phyloP scores from a whole-genome alignment of 2,797 vertebrate species.

The Eurystomus glaucurus region DNA sequence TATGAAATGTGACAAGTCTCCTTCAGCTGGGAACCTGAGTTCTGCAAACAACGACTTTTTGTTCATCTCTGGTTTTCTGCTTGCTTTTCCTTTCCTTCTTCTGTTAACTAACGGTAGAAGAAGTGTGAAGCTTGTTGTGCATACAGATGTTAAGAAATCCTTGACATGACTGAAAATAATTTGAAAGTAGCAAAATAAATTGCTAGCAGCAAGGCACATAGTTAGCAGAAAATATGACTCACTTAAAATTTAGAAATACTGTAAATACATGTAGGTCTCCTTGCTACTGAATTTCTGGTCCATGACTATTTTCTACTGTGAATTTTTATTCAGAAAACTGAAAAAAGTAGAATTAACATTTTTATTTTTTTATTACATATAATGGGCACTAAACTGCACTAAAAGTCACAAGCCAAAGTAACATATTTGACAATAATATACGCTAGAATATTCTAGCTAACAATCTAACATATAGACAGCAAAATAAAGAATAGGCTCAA shows the following conservation, averaged over 20 bases:
- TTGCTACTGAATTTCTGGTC: not conserved
- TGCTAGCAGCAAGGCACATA: not conserved
- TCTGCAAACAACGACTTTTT: not conserved
- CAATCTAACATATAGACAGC: not conserved
- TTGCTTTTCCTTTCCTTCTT: not conserved
- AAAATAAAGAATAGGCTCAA: not conserved
- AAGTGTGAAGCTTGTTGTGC: not conserved
- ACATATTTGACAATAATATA: not conserved
- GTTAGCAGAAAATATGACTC: conserved; percentile 34
- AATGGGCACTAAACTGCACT: not conserved
- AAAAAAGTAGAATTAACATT: not conserved
- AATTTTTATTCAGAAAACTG: not conserved
- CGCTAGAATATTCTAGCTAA: not conserved
- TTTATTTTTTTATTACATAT: not conserved
- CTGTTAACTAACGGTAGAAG: not conserved
- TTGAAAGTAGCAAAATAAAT: conserved; percentile 21
- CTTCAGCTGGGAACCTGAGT: not conserved
- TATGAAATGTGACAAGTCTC: not conserved
- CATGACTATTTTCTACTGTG: not conserved
- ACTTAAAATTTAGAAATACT: not conserved
- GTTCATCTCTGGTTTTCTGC: not conserved
- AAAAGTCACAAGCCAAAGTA: not conserved
- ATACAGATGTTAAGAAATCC: conserved; percentile 5
- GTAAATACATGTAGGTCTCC: not conserved
- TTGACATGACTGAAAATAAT: not conserved